These are phyloP conservation scores for Drosophila repletoides DNA, from an alignment of 1,140 invertebrate species.

Conservation along the genomic window DNA sequence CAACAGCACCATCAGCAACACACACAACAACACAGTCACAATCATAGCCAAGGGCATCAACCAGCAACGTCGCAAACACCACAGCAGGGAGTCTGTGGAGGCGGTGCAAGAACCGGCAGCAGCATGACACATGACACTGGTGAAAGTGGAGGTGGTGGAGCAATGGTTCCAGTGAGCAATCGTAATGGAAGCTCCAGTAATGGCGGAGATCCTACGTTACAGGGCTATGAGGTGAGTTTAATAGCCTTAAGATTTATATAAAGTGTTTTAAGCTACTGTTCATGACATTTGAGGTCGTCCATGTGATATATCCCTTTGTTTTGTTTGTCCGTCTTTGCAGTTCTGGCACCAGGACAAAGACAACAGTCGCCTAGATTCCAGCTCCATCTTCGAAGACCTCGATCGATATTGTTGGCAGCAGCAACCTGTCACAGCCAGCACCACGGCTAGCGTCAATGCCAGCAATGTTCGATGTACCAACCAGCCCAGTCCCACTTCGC, in stretches of 20 bases:
- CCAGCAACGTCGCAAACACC: constrained; percentile 30
- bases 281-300: background rate
- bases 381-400: constrained; percentile 89
- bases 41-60: constrained; percentile 44
- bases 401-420: constrained; percentile 91
- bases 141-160: constrained; percentile 21
- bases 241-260: background rate
- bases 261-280: background rate
- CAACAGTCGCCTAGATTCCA: constrained; percentile 86
- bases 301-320: background rate
- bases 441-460: constrained; percentile 69
- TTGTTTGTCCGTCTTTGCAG: constrained; percentile 57
- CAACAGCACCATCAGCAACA: constrained; percentile 44
- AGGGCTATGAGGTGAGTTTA: constrained; percentile 72
- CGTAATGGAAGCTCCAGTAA: constrained; percentile 66
- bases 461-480: constrained; percentile 77
- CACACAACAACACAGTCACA: constrained; percentile 50
- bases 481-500: constrained; percentile 59
- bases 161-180: constrained; percentile 58
- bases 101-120: constrained; percentile 49
- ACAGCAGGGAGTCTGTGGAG: constrained; percentile 50
- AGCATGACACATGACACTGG: constrained; percentile 70
- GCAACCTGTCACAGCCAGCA: constrained; percentile 84
- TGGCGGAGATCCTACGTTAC: constrained; percentile 75
- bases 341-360: constrained; percentile 89